Evolutionary conservation across 2,797 vertebrate genomes (phyloP), one percentile per base, ranked within the genome.

Genomic region (Anableps anableps): DNA sequence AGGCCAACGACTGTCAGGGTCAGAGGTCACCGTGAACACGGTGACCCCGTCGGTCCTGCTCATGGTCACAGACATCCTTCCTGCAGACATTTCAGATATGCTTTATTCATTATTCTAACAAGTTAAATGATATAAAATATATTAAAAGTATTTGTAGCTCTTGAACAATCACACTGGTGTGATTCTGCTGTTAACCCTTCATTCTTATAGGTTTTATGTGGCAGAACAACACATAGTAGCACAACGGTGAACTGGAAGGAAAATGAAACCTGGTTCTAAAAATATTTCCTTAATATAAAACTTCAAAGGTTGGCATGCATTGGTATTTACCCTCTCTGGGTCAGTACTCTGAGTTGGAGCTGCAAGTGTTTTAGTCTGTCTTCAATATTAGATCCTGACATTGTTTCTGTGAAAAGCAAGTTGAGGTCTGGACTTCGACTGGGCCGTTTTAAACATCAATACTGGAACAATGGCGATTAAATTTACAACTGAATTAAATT

Each of bases 31-130:
- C 0, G 94, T 94, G n/a, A 95, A 38, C 43, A 95, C 80, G 0
- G 92, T 93, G 87, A 95, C 78, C n/a, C 94, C 94, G 0, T 92
- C 88, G 0, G 73, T 68, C 36, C 43, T 91, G 64, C 81, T 85
- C 45, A 93, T 41, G 5, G 81, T 80, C 68, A 95, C 13, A 9
- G 94, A 84, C 94, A 96, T 96, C 79, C 74, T 93, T 80, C 26
- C 41, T 1, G 45, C 17, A 36, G 36, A 50, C 38, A 36, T 38
- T 21, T 66, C 4, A 66, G 23, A 66, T 23, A 21, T n/a, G 26
- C 17, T 4, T 62, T 34, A 64, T 64, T 64, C 0, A 3, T 64
- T 3, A 66, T 31, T 47, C 48, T 19, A 72, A 48, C n/a, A 26
- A 17, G 70, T 31, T 47, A 47, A 47, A 34, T 50, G 3, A 66